phyloP scores from a whole-genome alignment of 2,113 vertebrate genomes.

The Neotragus moschatus region DNA sequence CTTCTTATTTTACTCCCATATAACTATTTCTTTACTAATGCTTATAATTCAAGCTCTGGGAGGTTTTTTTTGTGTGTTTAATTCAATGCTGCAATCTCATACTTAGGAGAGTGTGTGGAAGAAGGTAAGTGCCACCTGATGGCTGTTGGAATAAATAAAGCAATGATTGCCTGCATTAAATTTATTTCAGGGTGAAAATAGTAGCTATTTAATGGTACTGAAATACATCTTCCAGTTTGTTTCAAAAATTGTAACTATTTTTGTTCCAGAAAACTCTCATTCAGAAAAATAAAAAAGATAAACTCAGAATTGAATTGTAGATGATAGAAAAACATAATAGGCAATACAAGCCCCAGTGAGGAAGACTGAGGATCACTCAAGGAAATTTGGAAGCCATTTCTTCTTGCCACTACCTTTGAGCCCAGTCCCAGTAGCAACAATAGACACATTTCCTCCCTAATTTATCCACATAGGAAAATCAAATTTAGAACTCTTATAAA shows the following conservation, averaged over 20 bases:
- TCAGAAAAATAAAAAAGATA: not conserved
- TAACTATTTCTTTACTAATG: not conserved
- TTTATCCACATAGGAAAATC: not conserved
- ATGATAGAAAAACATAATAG: not conserved
- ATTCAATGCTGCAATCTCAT: not conserved
- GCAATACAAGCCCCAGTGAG: fast-evolving
- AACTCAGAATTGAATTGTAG: not conserved
- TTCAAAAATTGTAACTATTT: not conserved
- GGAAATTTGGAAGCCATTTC: not conserved
- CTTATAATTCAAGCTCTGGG: not conserved
- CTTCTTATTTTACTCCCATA: not conserved
- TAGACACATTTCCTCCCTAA: not conserved
- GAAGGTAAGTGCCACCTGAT: not conserved
- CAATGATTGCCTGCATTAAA: not conserved
- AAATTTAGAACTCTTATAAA: not conserved
- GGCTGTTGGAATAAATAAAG: not conserved
- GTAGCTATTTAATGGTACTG: not conserved
- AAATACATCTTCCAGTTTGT: not conserved
- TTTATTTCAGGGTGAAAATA: not conserved
- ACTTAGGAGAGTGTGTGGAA: not conserved
- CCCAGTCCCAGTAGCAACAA: not conserved
- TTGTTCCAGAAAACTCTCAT: not conserved
- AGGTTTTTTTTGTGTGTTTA: not conserved
- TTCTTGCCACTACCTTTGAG: not conserved
- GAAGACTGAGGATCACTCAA: not conserved